Conservation (phyloP, 2,888 invertebrate species). For the Epinotia nisella region DNA sequence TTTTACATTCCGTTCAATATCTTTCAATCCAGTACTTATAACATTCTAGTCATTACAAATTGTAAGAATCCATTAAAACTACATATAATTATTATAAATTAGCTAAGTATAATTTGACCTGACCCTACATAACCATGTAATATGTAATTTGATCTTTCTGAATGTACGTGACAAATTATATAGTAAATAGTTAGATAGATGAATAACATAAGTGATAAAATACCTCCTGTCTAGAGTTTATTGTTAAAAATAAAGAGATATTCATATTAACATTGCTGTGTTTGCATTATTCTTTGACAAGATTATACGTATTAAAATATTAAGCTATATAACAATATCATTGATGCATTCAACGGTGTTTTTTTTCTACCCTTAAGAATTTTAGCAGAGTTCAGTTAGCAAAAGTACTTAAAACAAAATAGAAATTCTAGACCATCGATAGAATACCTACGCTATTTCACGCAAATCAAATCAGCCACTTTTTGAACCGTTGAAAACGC, state of each 20-base stretch:
- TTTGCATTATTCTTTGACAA: conserved; percentile 51
- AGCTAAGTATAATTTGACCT: conserved; percentile 15
- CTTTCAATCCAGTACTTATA: conserved; percentile 20
- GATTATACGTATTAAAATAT: conserved; percentile 23
- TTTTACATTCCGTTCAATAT: background rate
- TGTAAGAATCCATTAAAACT: conserved; percentile 20
- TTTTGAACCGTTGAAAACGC: no score
- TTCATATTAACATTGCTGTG: conserved; percentile 71
- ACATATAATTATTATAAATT: background rate
- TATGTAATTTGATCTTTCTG: conserved; percentile 54
- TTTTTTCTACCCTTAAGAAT: conserved; percentile 25
- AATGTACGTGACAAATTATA: conserved; percentile 62
- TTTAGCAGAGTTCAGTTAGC: background rate
- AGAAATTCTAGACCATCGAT: background rate
- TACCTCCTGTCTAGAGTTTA: conserved; percentile 82
- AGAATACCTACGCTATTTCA: no score
- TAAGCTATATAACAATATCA: conserved; percentile 27
- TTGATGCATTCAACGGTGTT: conserved; percentile 33
- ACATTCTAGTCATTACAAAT: conserved; percentile 28
- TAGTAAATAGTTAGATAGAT: conserved; percentile 56
- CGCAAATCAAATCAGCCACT: no score
- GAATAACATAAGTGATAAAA: conserved; percentile 66
- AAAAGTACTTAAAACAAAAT: background rate
- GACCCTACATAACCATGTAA: conserved; percentile 13
- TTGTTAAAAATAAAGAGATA: conserved; percentile 82